Evolutionary conservation across 2,797 vertebrate genomes (phyloP), one percentile per base, ranked within the genome.

Genomic region (Geotria australis): DNA sequence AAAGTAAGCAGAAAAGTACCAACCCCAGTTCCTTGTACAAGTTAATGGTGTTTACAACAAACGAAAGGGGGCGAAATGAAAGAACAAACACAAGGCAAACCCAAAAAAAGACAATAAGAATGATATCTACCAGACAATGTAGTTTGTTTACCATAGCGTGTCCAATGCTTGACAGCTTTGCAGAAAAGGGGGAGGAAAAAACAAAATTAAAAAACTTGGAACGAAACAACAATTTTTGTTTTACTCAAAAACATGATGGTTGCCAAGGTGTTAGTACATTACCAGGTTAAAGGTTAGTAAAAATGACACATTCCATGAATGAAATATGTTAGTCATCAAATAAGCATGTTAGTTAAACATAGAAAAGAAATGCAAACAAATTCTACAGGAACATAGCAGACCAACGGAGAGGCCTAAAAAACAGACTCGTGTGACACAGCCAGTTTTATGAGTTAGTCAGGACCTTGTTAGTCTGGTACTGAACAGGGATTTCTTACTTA

Each of bases 41-140:
- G 24, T 38, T 15, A 55, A 53, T 46, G 51, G 51, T n/a, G 77
- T 9, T 46, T 47, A 8, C 11, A 24, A 48, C n/a, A n/a, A 10
- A 62, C 57, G 57, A 61, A 48, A 65, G 62, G 60, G 66, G 71
- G 68, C 66, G 66, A 70, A 57, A 38, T 38, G 24, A 38, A 53
- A 55, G 15, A 55, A 67, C 77, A 72, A 74, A 73, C 70, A 71
- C 79, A 96, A 83, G 80, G 84, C 88, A 94, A 94, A 93, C 83
- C 86, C 86, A 96, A 77, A 77, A 75, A 68, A 78, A 79, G 76
- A 79, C 76, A 77, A 77, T 77, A 78, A 79, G 76, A 79, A 79
- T 79, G 79, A 86, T 94, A 93, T 93, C 79, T 96, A 96, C 89
- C 89, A 88, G 72, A 85, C 84, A 95, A 75, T 88, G 86, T 76